Conservation (phyloP, 2,113 vertebrate species). For the Sisor rabdophorus region DNA sequence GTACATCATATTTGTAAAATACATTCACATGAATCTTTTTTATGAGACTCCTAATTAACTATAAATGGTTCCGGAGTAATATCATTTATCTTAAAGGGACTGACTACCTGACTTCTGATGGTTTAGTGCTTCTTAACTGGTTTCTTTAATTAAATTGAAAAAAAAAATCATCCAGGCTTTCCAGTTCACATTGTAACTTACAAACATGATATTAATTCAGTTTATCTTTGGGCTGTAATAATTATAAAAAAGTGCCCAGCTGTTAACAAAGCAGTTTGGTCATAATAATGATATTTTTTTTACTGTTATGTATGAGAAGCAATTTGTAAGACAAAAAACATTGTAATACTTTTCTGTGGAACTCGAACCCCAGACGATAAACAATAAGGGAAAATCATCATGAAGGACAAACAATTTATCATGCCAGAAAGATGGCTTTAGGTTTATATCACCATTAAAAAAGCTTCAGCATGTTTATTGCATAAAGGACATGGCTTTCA, state of each 20-base stretch:
- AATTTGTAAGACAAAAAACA: not conserved
- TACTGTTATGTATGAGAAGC: not conserved
- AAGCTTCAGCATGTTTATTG: not conserved
- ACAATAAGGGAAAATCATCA: not conserved
- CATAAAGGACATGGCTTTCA: not conserved
- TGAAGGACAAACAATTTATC: not conserved
- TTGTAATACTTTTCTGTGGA: not conserved
- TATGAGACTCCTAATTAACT: not conserved
- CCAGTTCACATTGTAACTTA: not conserved
- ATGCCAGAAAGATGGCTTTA: not conserved
- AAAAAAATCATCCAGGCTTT: not conserved
- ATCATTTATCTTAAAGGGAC: not conserved
- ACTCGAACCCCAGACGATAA: not conserved
- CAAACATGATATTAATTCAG: not conserved
- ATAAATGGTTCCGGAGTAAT: too few species aligned
- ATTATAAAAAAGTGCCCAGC: not conserved
- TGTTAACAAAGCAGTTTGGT: not conserved
- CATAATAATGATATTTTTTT: not conserved
- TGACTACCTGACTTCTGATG: slow-evolving; percentile 27
- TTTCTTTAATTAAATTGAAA: not conserved
- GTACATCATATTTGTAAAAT: not conserved
- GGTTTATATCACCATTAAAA: not conserved
- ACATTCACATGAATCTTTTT: slow-evolving; percentile 12
- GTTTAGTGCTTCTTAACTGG: not conserved
- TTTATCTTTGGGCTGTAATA: not conserved